Evolutionary conservation across 2,888 invertebrate species (phyloP), one percentile per base, ranked within the genome.

Genomic region (Callinectes sapidus): DNA sequence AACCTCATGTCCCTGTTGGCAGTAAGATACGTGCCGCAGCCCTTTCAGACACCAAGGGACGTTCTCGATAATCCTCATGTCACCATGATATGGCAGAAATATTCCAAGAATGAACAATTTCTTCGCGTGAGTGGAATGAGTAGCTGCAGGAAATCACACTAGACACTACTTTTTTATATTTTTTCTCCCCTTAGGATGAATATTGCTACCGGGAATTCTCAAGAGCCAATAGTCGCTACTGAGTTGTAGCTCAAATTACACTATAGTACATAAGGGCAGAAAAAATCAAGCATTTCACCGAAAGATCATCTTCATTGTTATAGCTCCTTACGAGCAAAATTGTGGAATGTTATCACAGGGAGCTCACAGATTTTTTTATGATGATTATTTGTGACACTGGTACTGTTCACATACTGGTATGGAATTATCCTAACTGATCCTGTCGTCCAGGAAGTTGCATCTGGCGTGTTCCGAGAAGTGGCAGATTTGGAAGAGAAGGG

Each of bases 1-100:
- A 89, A 77, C 81, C 92, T 92, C n/a, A 89, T 92, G 85, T 81
- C 92, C 42, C 55, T 92, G 8, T 85, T 92, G 89, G 92, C 92
- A 6, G 92, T 92, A 28, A 88, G 89, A 42, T 35, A 89, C 66
- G 55, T 92, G 39, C 89, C 92, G 2, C 28, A 89, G n/a, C 89
- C 55, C 1, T 92, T 85, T 48, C 28, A 81, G 42, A 54, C 48
- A 32, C 89, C 89, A 28, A 35, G 39, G 61, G 92, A 92, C 23
- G 89, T 92, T 23, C 85, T 89, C 39, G 28, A 89, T 23, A 81
- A 92, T 61, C 86, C 89, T 1, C 13, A 81, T 14, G 54, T 92
- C 13, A 55, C 28, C 32, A 88, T 88, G 88, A 88, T 88, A 61
- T 88, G 32, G n/a, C 88, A 88, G 61, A 48, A 88, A 35, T 61